Evolutionary conservation across 2,797 vertebrate species (phyloP).

Genomic region (Microctenopoma lineatum): DNA sequence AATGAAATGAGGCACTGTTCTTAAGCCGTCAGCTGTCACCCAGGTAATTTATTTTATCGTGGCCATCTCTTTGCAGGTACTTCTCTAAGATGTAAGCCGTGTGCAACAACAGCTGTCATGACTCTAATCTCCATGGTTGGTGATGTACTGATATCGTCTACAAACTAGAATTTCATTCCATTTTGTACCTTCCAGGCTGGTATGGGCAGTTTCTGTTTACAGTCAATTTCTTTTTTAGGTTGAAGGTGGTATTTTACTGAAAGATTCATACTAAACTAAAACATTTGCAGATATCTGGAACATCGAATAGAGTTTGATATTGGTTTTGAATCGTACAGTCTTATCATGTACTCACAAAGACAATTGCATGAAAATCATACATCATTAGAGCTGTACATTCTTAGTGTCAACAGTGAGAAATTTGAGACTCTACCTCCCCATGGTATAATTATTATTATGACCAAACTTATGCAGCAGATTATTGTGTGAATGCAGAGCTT

Average conservation of each 20-base stretch:
- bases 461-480: constrained; percentile 68
- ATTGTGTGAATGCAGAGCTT: constrained; percentile 65
- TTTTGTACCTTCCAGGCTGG: constrained; percentile 52
- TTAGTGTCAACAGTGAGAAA: constrained; percentile 46
- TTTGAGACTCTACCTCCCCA: constrained; percentile 63
- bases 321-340: constrained; percentile 20
- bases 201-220: constrained; percentile 28
- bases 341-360: constrained; percentile 16
- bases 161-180: constrained; percentile 68
- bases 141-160: constrained; percentile 81
- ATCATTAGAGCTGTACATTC: constrained; percentile 32
- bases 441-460: constrained; percentile 75
- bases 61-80: constrained; percentile 78
- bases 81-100: constrained; percentile 80
- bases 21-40: constrained; percentile 75
- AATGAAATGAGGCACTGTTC: constrained; percentile 71
- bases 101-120: constrained; percentile 81
- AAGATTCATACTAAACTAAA: background rate
- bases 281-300: constrained; percentile 6
- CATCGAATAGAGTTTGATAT: background rate
- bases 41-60: constrained; percentile 87
- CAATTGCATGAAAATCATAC: constrained; percentile 34
- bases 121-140: constrained; percentile 75
- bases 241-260: constrained; percentile 5
- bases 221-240: constrained; percentile 3